Evolutionary conservation across 2,113 vertebrate species (phyloP).

Genomic region (Labeo rohita): DNA sequence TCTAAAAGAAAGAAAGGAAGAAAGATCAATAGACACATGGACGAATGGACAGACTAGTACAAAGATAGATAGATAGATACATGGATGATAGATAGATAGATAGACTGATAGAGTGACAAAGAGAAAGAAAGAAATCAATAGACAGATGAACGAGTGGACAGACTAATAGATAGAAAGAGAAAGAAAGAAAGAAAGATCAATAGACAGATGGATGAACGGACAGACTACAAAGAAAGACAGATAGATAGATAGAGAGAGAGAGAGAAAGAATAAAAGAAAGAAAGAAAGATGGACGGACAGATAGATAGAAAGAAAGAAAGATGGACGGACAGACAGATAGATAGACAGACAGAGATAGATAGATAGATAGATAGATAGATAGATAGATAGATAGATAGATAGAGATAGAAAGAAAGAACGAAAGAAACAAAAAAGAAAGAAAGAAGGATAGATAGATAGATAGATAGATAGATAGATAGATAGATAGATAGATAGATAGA

Average conservation of each 20-base stretch:
- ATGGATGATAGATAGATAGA: neutral
- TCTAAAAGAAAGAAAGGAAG: neutral
- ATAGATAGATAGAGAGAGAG: too few species aligned
- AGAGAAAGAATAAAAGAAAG: too few species aligned
- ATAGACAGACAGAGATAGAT: too few species aligned
- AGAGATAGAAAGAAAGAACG: neutral
- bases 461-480: neutral
- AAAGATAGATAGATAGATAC: constrained; percentile 60
- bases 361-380: too few species aligned
- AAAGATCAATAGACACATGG: neutral
- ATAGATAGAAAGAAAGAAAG: too few species aligned
- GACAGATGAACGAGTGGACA: neutral
- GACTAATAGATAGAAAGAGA: neutral
- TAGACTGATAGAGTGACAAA: neutral
- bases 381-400: too few species aligned
- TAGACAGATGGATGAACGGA: too few species aligned
- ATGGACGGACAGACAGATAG: too few species aligned
- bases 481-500: constrained; percentile 6
- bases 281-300: too few species aligned
- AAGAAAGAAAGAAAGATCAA: neutral
- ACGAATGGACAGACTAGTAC: neutral
- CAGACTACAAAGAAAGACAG: too few species aligned
- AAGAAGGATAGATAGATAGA: neutral
- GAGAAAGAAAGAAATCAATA: neutral
- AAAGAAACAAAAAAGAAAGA: constrained; percentile 15